Evolutionary conservation across 2,113 vertebrate genomes (phyloP).

Genomic region (Cochlearius cochlearius): DNA sequence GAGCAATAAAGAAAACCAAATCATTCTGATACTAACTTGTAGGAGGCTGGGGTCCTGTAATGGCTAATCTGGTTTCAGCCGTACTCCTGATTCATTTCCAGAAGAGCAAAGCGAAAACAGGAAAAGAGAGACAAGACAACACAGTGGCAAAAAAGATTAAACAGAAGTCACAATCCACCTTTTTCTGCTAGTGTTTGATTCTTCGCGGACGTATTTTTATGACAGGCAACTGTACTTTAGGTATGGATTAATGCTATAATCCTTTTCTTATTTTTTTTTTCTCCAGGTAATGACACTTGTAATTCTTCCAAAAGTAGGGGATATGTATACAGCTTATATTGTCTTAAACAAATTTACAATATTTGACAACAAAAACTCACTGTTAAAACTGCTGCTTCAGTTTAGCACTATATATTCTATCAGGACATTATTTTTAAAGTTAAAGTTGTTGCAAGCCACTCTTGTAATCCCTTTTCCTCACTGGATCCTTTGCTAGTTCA

Average conservation of each 20-base stretch:
- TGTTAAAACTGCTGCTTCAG: background rate
- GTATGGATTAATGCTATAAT: background rate
- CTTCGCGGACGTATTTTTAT: background rate
- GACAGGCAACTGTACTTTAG: background rate
- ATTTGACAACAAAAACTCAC: background rate
- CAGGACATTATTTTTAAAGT: background rate
- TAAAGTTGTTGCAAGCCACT: background rate
- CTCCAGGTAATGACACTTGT: background rate
- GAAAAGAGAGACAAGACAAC: background rate
- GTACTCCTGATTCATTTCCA: background rate
- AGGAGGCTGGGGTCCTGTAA: background rate
- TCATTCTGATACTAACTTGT: background rate
- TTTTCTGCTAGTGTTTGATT: background rate
- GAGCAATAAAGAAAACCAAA: background rate
- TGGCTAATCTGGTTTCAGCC: background rate
- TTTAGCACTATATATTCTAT: background rate
- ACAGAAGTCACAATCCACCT: background rate
- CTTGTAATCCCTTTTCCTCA: background rate
- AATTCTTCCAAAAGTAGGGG: background rate
- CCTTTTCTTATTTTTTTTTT: background rate
- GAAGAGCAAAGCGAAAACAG: background rate
- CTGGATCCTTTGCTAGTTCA: background rate
- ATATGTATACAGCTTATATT: no score
- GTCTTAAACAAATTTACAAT: background rate
- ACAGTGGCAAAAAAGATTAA: background rate